Conservation (phyloP, 2,113 vertebrate genomes). For the Protobothrops mucrosquamatus region DNA sequence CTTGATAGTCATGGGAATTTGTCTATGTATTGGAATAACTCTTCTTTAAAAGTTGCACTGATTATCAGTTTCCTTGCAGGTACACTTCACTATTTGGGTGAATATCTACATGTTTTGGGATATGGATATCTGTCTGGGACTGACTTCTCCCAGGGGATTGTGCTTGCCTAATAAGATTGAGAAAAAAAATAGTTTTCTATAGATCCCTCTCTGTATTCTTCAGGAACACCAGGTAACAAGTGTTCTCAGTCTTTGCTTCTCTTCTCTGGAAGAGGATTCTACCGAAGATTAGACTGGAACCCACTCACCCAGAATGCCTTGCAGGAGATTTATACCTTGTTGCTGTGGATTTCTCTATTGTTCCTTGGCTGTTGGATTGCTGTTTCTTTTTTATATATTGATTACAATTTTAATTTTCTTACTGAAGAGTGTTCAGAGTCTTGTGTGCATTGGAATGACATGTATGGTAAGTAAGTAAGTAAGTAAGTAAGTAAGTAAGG, state of each 20-base stretch:
- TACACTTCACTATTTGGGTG: background rate
- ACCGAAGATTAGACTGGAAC: background rate
- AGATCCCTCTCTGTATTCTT: background rate
- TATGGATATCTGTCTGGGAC: background rate
- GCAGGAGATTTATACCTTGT: background rate
- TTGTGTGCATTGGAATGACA: background rate
- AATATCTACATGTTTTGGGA: constrained; percentile 39
- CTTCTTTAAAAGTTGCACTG: too few species aligned
- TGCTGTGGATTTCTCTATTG: background rate
- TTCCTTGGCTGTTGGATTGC: too few species aligned
- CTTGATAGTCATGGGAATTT: background rate
- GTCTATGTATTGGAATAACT: background rate
- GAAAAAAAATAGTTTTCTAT: background rate
- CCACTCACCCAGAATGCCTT: background rate
- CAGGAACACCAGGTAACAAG: background rate
- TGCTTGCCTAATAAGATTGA: background rate
- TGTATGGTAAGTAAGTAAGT: background rate
- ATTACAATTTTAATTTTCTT: background rate
- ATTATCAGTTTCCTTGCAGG: background rate
- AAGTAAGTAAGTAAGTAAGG: too few species aligned
- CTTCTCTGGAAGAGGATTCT: background rate
- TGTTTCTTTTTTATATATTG: background rate
- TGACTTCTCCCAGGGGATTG: background rate
- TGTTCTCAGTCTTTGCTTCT: background rate
- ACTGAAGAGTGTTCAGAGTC: background rate